A percentile compares a stretch with the other conserved stretches of the same genome.
Evolutionary conservation across 2,113 vertebrate genomes (phyloP).

Genomic region (Sisor rabdophorus): DNA sequence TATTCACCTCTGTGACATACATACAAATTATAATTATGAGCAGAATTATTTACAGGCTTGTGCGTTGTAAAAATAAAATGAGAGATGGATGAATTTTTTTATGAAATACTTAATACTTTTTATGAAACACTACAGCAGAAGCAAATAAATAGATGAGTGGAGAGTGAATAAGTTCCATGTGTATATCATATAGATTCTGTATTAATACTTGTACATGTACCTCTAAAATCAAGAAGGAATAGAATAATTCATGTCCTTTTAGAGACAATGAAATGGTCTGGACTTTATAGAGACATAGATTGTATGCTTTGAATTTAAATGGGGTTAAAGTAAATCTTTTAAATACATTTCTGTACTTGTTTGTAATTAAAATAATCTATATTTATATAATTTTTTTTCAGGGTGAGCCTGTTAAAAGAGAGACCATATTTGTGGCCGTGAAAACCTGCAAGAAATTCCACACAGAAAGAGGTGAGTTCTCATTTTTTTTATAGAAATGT

Average conservation of each 20-base stretch:
- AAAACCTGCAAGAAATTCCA: conserved; percentile 97
- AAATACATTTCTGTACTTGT: background rate
- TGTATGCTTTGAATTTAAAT: background rate
- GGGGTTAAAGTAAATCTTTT: background rate
- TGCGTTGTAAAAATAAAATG: too few species aligned
- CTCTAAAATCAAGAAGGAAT: background rate
- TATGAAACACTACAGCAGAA: too few species aligned
- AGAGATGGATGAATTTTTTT: too few species aligned
- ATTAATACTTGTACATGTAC: background rate
- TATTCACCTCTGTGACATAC: too few species aligned
- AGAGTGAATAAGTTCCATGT: too few species aligned
- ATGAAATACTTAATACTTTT: too few species aligned
- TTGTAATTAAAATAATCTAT: background rate
- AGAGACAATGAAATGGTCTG: background rate
- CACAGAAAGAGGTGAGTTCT: conserved; percentile 85
- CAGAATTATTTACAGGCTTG: too few species aligned
- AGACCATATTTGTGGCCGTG: conserved; percentile 89
- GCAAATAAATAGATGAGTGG: too few species aligned
- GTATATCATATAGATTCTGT: background rate
- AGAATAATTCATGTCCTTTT: background rate
- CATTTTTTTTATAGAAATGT: too few species aligned
- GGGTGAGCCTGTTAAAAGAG: conserved; percentile 80
- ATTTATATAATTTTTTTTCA: conserved; percentile 50
- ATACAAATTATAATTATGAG: too few species aligned
- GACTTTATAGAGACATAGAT: background rate